Evolutionary conservation across 2,113 vertebrate genomes (phyloP), one percentile per base, ranked within the genome.

Genomic region (Xiphophorus hellerii): DNA sequence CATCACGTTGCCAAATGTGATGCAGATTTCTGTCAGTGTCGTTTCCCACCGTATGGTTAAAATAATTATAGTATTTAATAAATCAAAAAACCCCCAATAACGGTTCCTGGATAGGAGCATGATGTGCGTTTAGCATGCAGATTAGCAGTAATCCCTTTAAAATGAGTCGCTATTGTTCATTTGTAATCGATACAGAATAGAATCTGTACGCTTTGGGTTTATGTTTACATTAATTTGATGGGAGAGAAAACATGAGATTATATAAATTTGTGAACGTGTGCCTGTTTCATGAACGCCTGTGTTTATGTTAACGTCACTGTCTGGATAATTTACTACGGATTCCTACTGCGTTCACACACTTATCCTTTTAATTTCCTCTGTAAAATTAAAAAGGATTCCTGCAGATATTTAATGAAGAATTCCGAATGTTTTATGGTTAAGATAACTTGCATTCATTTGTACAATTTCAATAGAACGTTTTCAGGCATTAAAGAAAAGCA

Each of bases 81-180:
- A 77, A 2, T 54, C 37, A 62, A 80, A 85, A 37, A 62, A 27
- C 65, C 74, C 74, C 37, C 73, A 33, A 28, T n/a, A 78, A 88
- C 3, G 71, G 84, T 76, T 83, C 71, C 73, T 22, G 70, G 61
- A 77, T 90, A 76, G 76, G 68, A 62, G 76, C 67, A 78, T 66
- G 80, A 83, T 78, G 66, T 77, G 73, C 73, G 31, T 60, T 84
- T 72, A 77, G 31, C 65, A 48, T 67, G 69, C 73, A 88, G 90
- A 90, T 91, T 91, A 91, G 76, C 72, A 17, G 28, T 91, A 91
- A 92, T 92, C 88, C 44, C 89, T 69, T 84, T 54, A 78, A 87
- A 74, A 88, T 78, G 85, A 77, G 4, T 87, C 83, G 54, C 62
- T 76, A 80, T 90, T 89, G 61, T 78, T 58, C 2, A 70, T 62